Evolutionary conservation across 2,888 invertebrate species (phyloP).

Genomic region (Punctoribates punctum): DNA sequence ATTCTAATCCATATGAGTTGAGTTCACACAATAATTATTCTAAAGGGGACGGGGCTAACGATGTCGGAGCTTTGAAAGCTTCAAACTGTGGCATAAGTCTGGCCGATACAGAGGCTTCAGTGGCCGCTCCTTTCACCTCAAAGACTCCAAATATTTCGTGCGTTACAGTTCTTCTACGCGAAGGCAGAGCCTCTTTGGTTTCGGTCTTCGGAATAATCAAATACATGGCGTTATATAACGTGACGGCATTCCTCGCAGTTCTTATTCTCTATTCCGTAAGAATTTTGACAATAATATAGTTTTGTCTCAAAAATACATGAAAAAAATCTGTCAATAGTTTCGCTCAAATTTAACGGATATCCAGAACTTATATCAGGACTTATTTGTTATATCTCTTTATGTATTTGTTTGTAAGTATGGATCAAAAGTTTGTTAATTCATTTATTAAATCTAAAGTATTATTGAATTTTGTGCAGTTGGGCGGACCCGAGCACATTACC

Average conservation of each 20-base stretch:
- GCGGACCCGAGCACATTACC: constrained; percentile 52
- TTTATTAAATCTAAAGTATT: neutral
- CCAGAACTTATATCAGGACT: constrained; percentile 57
- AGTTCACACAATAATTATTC: no score
- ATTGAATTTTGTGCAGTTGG: constrained; percentile 50
- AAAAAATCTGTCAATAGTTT: constrained; percentile 50
- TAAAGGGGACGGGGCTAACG: constrained; percentile 93
- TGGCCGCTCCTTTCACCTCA: constrained; percentile 62
- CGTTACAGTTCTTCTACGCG: constrained; percentile 52
- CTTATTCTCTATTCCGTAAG: constrained; percentile 58
- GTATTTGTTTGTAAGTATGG: constrained; percentile 54
- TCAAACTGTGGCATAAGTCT: constrained; percentile 55
- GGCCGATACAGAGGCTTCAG: constrained; percentile 61
- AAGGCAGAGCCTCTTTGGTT: constrained; percentile 72
- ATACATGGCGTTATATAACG: constrained; percentile 83
- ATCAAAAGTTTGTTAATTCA: neutral
- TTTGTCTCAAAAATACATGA: neutral
- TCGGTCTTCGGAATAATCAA: constrained; percentile 87
- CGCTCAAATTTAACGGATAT: constrained; percentile 59
- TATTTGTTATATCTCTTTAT: constrained; percentile 55
- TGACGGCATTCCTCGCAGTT: constrained; percentile 70
- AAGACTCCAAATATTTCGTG: constrained; percentile 54
- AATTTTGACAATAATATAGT: neutral
- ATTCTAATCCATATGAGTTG: no score
- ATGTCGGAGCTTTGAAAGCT: constrained; percentile 68